A percentile compares a stretch with the other conserved stretches of the same genome.
Conservation (phyloP, 2,113 vertebrate genomes). For the Mobula hypostoma region DNA sequence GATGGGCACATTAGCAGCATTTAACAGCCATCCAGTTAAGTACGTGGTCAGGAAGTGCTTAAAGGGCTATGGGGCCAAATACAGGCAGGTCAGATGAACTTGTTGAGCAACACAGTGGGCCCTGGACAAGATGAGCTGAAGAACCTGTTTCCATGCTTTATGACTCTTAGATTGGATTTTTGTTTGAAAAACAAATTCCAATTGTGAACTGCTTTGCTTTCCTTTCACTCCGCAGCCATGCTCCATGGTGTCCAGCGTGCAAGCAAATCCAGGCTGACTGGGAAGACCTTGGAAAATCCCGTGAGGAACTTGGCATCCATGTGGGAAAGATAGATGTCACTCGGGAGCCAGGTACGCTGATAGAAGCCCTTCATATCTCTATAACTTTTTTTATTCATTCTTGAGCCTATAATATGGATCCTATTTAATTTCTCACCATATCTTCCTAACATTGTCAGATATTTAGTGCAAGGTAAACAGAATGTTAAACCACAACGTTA, state of each 20-base stretch:
- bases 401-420: neutral
- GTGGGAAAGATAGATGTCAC: slow-evolving; percentile 76
- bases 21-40: neutral
- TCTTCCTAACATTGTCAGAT: neutral
- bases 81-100: too few species aligned
- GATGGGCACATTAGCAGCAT: too few species aligned
- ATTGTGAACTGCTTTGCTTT: neutral
- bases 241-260: slow-evolving; percentile 79
- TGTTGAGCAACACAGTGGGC: too few species aligned
- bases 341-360: slow-evolving; percentile 68
- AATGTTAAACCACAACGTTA: neutral
- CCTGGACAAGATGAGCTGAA: too few species aligned
- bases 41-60: too few species aligned
- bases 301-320: slow-evolving; percentile 56
- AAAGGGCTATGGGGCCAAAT: too few species aligned
- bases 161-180: too few species aligned
- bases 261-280: slow-evolving; percentile 72
- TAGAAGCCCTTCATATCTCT: neutral
- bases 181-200: neutral
- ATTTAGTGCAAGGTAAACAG: neutral
- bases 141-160: too few species aligned
- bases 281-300: slow-evolving; percentile 66
- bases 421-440: neutral
- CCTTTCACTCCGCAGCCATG: slow-evolving; percentile 57
- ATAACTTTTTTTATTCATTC: neutral